Percentiles rank a stretch among this genome's conserved stretches.
These are phyloP conservation scores for Octopus bimaculoides DNA, from an alignment of 1,140 invertebrate species.

Conservation along the genomic window DNA sequence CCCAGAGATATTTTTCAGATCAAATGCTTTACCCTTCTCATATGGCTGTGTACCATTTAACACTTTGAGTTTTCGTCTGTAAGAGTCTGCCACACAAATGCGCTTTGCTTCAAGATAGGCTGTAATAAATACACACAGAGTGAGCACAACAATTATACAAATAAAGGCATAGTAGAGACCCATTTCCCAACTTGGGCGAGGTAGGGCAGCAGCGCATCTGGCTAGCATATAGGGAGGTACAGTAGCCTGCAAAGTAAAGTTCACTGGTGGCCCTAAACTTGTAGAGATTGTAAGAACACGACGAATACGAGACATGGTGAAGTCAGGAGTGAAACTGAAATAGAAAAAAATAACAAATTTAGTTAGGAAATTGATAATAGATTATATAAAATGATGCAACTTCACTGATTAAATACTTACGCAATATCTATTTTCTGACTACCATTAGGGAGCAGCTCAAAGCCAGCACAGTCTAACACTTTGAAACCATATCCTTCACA, in stretches of 20 bases:
- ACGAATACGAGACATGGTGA: constrained; percentile 77
- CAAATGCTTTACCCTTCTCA: constrained; percentile 54
- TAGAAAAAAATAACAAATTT: constrained; percentile 22
- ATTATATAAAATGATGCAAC: neutral
- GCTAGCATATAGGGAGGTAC: constrained; percentile 75
- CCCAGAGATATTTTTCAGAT: constrained; percentile 49
- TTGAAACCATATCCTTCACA: constrained; percentile 88
- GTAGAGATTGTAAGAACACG: constrained; percentile 64
- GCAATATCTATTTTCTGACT: constrained; percentile 85
- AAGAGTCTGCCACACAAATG: constrained; percentile 61
- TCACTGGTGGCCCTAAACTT: constrained; percentile 63
- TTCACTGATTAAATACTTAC: constrained; percentile 39
- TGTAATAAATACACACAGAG: constrained; percentile 69
- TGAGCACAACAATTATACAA: constrained; percentile 65
- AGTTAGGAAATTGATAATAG: neutral
- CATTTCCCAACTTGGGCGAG: constrained; percentile 78
- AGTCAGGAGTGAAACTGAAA: constrained; percentile 82
- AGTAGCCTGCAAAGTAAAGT: constrained; percentile 77
- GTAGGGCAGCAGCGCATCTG: constrained; percentile 70
- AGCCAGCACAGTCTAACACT: constrained; percentile 79
- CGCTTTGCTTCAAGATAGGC: constrained; percentile 74
- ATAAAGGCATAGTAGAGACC: constrained; percentile 71
- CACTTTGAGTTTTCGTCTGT: constrained; percentile 40
- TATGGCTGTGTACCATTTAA: constrained; percentile 36
- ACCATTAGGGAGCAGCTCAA: constrained; percentile 77